Percentiles rank a stretch among this genome's conserved stretches.
phyloP scores from a whole-genome alignment of 2,113 vertebrate genomes.

The Vidua macroura region DNA sequence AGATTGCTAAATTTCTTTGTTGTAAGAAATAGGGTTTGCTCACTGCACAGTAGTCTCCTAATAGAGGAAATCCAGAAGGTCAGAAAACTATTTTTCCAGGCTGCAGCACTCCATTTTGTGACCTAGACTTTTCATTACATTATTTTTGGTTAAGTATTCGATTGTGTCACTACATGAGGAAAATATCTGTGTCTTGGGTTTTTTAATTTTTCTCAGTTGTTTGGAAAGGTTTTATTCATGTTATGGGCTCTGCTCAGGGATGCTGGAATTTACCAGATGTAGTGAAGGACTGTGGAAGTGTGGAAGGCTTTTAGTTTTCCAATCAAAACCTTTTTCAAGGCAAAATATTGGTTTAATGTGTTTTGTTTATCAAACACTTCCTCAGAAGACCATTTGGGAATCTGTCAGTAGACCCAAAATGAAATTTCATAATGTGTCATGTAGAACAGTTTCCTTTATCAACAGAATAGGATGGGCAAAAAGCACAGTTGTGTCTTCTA shows the following conservation, averaged over 20 bases:
- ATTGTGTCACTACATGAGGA: neutral
- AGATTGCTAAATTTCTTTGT: slow-evolving; percentile 69
- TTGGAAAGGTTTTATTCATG: neutral
- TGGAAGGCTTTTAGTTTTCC: neutral
- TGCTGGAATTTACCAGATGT: neutral
- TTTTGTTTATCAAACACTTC: neutral
- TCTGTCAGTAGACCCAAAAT: neutral
- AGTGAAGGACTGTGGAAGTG: neutral
- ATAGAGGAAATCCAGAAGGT: slow-evolving; percentile 40
- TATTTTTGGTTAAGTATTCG: slow-evolving; percentile 48
- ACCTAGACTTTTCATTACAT: slow-evolving; percentile 41
- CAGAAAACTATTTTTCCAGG: slow-evolving; percentile 32
- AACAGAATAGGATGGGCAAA: neutral
- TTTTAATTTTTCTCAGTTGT: slow-evolving; percentile 2
- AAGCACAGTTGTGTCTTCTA: neutral
- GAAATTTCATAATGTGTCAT: neutral
- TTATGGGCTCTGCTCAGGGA: neutral
- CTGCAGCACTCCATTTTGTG: neutral
- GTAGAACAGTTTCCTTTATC: neutral
- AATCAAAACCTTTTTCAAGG: neutral
- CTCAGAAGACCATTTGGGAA: neutral
- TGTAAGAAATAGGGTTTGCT: slow-evolving; percentile 63
- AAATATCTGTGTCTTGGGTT: neutral
- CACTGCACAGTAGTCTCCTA: slow-evolving; percentile 34
- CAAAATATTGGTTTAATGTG: neutral